Conservation (phyloP, 1,140 invertebrate genomes). For the Pteromalus puparum region DNA sequence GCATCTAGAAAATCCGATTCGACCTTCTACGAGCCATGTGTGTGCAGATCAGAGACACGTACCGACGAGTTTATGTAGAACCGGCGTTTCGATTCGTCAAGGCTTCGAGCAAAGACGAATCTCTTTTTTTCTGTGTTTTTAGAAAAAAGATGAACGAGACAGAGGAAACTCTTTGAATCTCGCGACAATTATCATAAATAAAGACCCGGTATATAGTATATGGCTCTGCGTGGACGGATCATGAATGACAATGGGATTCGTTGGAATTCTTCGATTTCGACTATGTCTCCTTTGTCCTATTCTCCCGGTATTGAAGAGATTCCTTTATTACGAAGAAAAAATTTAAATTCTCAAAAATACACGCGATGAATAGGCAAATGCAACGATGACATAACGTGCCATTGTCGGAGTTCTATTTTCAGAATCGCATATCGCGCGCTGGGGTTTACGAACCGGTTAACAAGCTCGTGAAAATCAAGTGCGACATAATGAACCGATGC, state of each 20-base stretch:
- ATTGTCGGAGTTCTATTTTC: not conserved
- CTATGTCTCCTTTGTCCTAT: no score
- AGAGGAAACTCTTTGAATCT: conserved; percentile 11
- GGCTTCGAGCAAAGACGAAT: not conserved
- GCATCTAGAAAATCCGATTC: not conserved
- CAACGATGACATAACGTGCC: not conserved
- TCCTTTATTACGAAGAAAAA: no score
- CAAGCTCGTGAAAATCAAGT: not conserved
- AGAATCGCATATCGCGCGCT: not conserved
- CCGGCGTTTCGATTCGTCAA: not conserved
- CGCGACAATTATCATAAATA: conserved; percentile 28
- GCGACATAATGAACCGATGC: not conserved
- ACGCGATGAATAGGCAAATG: not conserved
- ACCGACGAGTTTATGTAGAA: not conserved
- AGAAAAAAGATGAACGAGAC: not conserved
- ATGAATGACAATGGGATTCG: no score
- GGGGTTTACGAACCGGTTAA: not conserved
- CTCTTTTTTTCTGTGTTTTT: not conserved
- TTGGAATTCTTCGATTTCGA: no score
- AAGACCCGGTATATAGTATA: not conserved
- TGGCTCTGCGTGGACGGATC: no score
- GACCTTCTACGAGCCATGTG: not conserved
- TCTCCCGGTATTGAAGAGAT: no score
- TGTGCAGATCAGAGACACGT: not conserved
- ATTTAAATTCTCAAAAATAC: no score